Evolutionary conservation across 2,888 invertebrate species (phyloP), one percentile per base, ranked within the genome.

Genomic region (Parascotia fuliginaria): DNA sequence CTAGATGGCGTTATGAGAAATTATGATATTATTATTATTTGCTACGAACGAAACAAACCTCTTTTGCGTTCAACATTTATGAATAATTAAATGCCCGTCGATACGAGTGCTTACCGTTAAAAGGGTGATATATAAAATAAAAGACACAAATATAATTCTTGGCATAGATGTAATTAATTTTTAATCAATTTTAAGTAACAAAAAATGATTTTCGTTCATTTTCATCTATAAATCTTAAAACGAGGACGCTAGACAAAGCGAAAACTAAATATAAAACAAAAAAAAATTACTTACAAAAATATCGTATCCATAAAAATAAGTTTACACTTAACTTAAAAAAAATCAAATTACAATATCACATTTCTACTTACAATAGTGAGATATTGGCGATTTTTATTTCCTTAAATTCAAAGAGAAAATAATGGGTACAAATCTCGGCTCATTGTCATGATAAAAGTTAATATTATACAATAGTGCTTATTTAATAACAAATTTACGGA

Each of bases 341-440:
- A 89, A 87, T 84, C 83, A 88, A 83, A 91, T 81, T 91, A 91
- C 92, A 92, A 92, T 92, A 92, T 92, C 92, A 92, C 92, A 92
- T 89, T 85, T 91, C 92, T 92, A 92, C 91, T 92, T 89, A 92
- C 79, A 90, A 90, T 90, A 90, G 91, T 91, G 89, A 92, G 91
- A 91, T 90, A 90, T 91, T 89, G 90, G 89, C 87, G 85, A 83
- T 79, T 76, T 65, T 54, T 52, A 65, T 50, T 78, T 67, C 76
- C 77, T 82, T 85, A 79, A 70, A 78, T 80, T 77, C 77, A 68
- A 84, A 80, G 73, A 55, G 68, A 74, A 79, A 79, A 79, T 74
- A 77, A 79, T 79, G 76, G 79, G 81, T 79, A 79, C 68, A 53
- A 65, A 81, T 79, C 79, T 86, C 81, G 77, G 80, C 73, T 79